phyloP scores from a whole-genome alignment of 92 coral and sea anemone genomes.

The Porites lobata region DNA sequence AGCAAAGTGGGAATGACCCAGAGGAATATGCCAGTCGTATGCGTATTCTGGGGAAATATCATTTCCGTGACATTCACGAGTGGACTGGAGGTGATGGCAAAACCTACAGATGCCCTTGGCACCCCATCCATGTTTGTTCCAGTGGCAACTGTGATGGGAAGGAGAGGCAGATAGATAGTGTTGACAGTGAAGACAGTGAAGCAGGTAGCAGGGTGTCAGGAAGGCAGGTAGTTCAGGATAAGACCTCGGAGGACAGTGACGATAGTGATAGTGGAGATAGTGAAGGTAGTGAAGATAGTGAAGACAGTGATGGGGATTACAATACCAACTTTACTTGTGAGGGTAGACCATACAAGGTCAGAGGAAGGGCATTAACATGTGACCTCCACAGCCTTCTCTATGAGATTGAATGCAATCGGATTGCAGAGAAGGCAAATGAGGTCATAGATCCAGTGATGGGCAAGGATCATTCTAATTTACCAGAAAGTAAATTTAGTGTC shows the following conservation, averaged over 20 bases:
- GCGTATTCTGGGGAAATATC: not conserved
- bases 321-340: not conserved
- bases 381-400: constrained; percentile 24
- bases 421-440: no score
- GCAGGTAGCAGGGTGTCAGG: not conserved
- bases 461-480: no score
- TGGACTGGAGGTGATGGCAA: not conserved
- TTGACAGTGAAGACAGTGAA: not conserved
- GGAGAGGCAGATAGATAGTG: not conserved
- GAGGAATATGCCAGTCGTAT: no score
- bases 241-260: not conserved
- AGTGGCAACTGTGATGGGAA: not conserved
- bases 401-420: constrained; percentile 13
- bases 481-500: no score
- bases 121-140: not conserved
- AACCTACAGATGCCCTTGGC: not conserved
- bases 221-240: not conserved
- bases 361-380: constrained; percentile 34
- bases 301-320: no score
- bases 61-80: not conserved
- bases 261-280: constrained; percentile 54
- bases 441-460: no score
- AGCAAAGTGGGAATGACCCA: not conserved
- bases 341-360: constrained; percentile 37
- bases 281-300: constrained; percentile 31